These are phyloP conservation scores for Pagrus major DNA, from an alignment of 2,113 vertebrate genomes.

Conservation along the genomic window DNA sequence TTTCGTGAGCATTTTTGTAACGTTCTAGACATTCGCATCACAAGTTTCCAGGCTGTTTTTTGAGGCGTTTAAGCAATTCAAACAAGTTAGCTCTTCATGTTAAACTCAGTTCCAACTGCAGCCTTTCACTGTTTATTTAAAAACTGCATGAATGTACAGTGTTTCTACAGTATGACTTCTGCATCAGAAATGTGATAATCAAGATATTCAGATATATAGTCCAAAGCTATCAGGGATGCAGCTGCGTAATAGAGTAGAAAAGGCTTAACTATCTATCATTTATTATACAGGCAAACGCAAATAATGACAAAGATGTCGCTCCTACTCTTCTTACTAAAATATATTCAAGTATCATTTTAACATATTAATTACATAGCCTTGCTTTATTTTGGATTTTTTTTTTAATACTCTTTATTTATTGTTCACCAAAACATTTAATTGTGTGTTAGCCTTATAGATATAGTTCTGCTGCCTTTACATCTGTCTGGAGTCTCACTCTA, in stretches of 20 bases:
- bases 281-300: constrained; percentile 52
- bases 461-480: constrained; percentile 62
- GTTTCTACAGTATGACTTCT: constrained; percentile 68
- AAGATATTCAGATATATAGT: constrained; percentile 65
- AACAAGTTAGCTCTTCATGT: constrained; percentile 4
- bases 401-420: constrained; percentile 78
- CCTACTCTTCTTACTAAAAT: constrained; percentile 67
- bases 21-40: constrained; percentile 33
- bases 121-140: constrained; percentile 53
- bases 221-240: constrained; percentile 78
- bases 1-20: constrained; percentile 37
- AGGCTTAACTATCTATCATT: constrained; percentile 54
- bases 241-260: constrained; percentile 61
- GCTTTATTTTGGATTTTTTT: constrained; percentile 54
- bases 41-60: constrained; percentile 31
- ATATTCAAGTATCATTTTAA: constrained; percentile 65
- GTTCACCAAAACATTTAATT: constrained; percentile 65
- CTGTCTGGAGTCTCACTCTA: constrained; percentile 17
- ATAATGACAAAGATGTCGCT: constrained; percentile 43
- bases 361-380: constrained; percentile 60
- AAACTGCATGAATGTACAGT: constrained; percentile 77
- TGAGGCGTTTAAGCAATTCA: constrained; percentile 27
- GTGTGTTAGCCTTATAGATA: constrained; percentile 58
- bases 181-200: constrained; percentile 72
- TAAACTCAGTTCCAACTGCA: constrained; percentile 20